phyloP scores from a whole-genome alignment of 2,888 invertebrate genomes.

The Aleiodes alternator region DNA sequence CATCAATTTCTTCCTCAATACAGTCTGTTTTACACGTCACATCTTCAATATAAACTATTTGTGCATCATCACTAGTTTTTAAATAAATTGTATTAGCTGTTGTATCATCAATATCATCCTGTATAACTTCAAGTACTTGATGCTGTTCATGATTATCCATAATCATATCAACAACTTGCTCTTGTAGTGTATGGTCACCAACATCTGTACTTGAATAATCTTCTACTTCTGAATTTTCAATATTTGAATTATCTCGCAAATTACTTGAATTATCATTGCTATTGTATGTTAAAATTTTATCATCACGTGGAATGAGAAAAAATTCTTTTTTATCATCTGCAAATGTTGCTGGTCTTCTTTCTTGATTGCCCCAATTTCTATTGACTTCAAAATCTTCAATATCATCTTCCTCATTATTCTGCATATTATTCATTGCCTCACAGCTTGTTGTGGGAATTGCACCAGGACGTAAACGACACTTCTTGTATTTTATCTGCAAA shows the following conservation, averaged over 20 bases:
- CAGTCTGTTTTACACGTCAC: constrained; percentile 45
- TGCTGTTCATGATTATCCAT: constrained; percentile 47
- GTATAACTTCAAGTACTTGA: constrained; percentile 38
- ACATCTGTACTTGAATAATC: constrained; percentile 39
- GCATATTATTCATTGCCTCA: constrained; percentile 46
- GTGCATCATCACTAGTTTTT: constrained; percentile 40
- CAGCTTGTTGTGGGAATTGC: constrained; percentile 62
- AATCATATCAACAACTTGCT: constrained; percentile 48
- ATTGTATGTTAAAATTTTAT: constrained; percentile 36
- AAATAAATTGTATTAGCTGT: constrained; percentile 38
- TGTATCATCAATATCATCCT: constrained; percentile 30
- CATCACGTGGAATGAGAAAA: constrained; percentile 53
- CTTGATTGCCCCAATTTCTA: constrained; percentile 39
- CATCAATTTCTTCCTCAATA: constrained; percentile 47
- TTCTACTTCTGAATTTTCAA: constrained; percentile 35
- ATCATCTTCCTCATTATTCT: constrained; percentile 51
- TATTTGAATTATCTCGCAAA: constrained; percentile 10
- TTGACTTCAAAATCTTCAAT: constrained; percentile 55
- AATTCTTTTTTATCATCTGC: constrained; percentile 41
- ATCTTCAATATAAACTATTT: constrained; percentile 52
- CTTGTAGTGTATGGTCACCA: constrained; percentile 33
- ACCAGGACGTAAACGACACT: constrained; percentile 67
- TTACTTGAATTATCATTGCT: constrained; percentile 38
- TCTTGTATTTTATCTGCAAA: constrained; percentile 68
- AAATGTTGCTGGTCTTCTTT: constrained; percentile 33